Evolutionary conservation across 2,888 invertebrate species (phyloP).

Genomic region (Nephrotoma appendiculata): DNA sequence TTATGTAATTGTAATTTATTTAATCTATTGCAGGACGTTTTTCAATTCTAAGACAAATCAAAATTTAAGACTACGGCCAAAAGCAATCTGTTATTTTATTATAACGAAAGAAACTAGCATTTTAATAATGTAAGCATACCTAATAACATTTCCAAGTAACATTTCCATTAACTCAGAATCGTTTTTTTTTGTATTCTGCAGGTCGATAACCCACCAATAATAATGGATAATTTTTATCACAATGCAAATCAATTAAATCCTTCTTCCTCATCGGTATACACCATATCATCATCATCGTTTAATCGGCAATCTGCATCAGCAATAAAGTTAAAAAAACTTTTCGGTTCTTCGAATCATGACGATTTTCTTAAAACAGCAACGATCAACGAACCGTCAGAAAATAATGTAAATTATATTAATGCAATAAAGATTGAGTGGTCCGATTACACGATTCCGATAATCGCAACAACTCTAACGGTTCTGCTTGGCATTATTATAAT

Average conservation of each 20-base stretch:
- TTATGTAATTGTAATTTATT: too few species aligned
- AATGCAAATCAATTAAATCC: neutral
- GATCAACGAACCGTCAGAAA: neutral
- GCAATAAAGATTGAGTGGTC: neutral
- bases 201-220: neutral
- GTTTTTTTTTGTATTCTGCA: neutral
- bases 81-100: neutral
- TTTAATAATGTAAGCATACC: neutral
- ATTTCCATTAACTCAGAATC: neutral
- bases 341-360: neutral
- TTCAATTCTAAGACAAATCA: too few species aligned
- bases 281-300: neutral
- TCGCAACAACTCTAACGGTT: neutral
- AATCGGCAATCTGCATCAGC: neutral
- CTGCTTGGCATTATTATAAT: slow-evolving; percentile 14
- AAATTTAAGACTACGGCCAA: too few species aligned
- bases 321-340: neutral
- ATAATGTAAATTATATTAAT: neutral
- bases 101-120: neutral
- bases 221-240: neutral
- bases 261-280: neutral
- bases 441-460: neutral
- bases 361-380: neutral
- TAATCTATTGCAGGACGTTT: too few species aligned
- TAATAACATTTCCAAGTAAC: neutral